Evolutionary conservation across 2,113 vertebrate species (phyloP).

Genomic region (Steatornis caripensis): DNA sequence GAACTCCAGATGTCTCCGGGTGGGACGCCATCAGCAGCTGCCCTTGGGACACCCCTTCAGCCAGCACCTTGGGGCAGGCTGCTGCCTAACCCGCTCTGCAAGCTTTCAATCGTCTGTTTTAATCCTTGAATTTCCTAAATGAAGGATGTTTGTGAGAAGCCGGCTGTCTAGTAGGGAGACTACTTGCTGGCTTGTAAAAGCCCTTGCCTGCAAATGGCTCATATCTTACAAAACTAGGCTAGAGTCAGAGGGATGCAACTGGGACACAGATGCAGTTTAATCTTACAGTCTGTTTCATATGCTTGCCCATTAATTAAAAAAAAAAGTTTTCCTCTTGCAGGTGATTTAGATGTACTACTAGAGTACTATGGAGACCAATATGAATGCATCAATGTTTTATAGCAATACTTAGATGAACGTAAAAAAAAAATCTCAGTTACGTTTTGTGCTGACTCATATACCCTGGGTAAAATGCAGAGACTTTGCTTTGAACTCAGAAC

Average conservation of each 20-base stretch:
- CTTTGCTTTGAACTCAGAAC: neutral
- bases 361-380: neutral
- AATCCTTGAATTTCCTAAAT: neutral
- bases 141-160: neutral
- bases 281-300: neutral
- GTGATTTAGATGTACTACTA: neutral
- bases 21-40: neutral
- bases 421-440: neutral
- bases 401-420: neutral
- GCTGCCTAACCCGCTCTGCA: neutral
- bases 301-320: neutral
- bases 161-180: neutral
- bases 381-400: neutral
- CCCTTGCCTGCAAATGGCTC: neutral
- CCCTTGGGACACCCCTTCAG: neutral
- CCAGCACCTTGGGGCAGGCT: neutral
- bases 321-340: neutral
- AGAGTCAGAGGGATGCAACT: neutral
- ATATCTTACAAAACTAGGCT: neutral
- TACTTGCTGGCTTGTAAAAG: neutral
- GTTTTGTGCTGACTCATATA: neutral
- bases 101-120: neutral
- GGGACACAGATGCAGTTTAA: neutral
- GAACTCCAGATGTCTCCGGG: accelerated
- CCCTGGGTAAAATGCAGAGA: neutral